Percentiles rank a stretch among this genome's conserved stretches.
phyloP scores from a whole-genome alignment of 1,140 invertebrate species.

The Nephila pilipes region DNA sequence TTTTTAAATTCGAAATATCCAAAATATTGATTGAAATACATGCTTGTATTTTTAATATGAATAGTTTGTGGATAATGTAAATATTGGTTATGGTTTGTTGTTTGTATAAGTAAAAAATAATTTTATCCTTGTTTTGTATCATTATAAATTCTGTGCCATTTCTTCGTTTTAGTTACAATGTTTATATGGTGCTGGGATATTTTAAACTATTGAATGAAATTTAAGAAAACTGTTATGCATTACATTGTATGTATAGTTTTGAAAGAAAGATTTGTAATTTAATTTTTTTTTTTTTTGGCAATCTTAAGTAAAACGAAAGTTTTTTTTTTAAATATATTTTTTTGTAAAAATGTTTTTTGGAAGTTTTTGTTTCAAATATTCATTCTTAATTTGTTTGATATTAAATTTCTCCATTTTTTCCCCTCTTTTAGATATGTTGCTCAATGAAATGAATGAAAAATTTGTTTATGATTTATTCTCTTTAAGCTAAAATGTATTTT shows the following conservation, averaged over 20 bases:
- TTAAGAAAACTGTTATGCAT: conserved; percentile 33
- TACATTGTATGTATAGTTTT: conserved; percentile 38
- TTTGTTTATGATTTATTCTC: too few relatives aligned
- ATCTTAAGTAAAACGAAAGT: too few relatives aligned
- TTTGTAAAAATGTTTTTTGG: too few relatives aligned
- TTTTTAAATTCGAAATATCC: not conserved
- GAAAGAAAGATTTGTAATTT: not conserved
- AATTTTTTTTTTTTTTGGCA: too few relatives aligned
- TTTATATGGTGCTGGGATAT: conserved; percentile 51
- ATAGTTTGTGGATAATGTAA: conserved; percentile 7
- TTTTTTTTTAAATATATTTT: too few relatives aligned
- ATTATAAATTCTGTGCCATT: conserved; percentile 45
- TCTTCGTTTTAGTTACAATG: not conserved
- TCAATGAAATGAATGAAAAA: too few relatives aligned
- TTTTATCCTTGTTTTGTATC: conserved; percentile 30
- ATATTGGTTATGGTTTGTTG: conserved; percentile 44
- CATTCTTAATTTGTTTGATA: too few relatives aligned
- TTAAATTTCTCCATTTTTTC: too few relatives aligned
- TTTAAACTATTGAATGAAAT: conserved; percentile 3
- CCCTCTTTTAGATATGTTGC: too few relatives aligned
- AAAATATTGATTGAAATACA: not conserved
- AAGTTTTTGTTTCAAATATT: too few relatives aligned
- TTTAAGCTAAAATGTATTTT: too few relatives aligned
- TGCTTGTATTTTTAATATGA: not conserved
- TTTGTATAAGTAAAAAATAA: conserved; percentile 6